Evolutionary conservation across 1,140 invertebrate genomes (phyloP), one percentile per base, ranked within the genome.

Genomic region (Physella acuta): DNA sequence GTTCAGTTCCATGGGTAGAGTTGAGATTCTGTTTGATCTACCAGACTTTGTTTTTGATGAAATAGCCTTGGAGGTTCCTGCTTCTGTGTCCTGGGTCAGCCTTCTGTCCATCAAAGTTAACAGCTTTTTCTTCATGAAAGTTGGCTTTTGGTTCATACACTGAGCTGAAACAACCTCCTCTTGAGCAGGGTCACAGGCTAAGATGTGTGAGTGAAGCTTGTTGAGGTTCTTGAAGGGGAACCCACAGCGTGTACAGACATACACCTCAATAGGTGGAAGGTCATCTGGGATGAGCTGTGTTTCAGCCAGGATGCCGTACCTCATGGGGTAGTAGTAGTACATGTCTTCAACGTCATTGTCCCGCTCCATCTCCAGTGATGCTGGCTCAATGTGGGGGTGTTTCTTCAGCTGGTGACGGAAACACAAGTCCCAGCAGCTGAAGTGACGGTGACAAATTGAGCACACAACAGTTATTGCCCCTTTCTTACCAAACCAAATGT

Each of bases 391-490:
- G 0, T 73, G 73, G 8, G 78, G 77, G 64, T 80, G 78, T 56
- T 78, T 78, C 53, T 78, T 78, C 60, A 66, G 72, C 59, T 80
- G 78, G 52, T 80, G 78, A 11, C 76, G 64, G 14, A 77, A 5
- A 26, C 77, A 44, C 30, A 67, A 55, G 24, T 78, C 77, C 26
- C 70, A 56, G 49, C 66, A 66, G 34, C 68, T 37, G 59, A 76
- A 80, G 51, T 80, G 75, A 39, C 73, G 69, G 36, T 72, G 75
- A 59, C 78, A 80, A 30, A 80, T 73, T 3, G 75, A 77, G 65
- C 78, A 80, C 11, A 80, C 73, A 31, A 72, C 64, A 33, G 37
- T 49, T 17, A 75, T 68, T n/a, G 56, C 62, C 17, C 76, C 76
- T 58, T 72, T 60, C 31, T 74, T 79, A 0, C 78, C 78, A 71